Base-by-base conservation (phyloP, 2,797 vertebrate genomes). In the Ibycter americanus region DNA sequence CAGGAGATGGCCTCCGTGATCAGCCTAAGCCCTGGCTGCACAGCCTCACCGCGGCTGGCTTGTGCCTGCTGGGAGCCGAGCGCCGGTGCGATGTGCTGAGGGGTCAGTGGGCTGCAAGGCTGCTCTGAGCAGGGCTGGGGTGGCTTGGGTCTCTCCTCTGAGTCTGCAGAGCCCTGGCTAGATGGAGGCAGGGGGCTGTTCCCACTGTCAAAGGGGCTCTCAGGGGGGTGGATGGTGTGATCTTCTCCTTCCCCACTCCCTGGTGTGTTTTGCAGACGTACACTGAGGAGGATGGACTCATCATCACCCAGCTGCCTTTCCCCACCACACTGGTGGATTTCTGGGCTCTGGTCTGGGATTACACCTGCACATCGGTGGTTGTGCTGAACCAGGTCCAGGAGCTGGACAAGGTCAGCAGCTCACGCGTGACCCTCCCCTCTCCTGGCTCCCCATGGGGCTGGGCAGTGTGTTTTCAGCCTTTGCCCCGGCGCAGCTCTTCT, bases 321-420 rank as follows among this genome's bases (percentile, higher is more conserved):
- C 16, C 23, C 54, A 88, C 32, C 55, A 98, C 97, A 0, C 36
- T 97, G 74, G 92, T 63, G 51, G 97, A 97, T 76, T 97, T 98
- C 83, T 98, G 97, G 97, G 78, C 97, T 47, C 66, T 98, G 55
- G 36, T 97, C 62, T 98, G 97, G 96, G 97, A 98, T 68, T 97
- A 97, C 83, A 96, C 80, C 42, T 97, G 97, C 85, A 93, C 95
- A 1, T 89, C 95, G 0, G 89, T 98, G 23, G 96, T 98, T 68
- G 83, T 97, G 68, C 81, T 98, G 81, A 97, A 96, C 46, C 36
- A 81, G 4, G 38, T 96, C 2, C n/a, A 91, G 72, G 96, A 97
- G 40, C 76, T 97, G 70, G 91, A 96, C 54, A 20, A 98, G 97
- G 97, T 98, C 42, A 91, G 95, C 42, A 62, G 25, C 29, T 23